Percentiles rank a stretch among this genome's conserved stretches.
These are phyloP conservation scores for Gnathonemus longibarbis DNA, from an alignment of 2,113 vertebrate species.

Conservation along the genomic window DNA sequence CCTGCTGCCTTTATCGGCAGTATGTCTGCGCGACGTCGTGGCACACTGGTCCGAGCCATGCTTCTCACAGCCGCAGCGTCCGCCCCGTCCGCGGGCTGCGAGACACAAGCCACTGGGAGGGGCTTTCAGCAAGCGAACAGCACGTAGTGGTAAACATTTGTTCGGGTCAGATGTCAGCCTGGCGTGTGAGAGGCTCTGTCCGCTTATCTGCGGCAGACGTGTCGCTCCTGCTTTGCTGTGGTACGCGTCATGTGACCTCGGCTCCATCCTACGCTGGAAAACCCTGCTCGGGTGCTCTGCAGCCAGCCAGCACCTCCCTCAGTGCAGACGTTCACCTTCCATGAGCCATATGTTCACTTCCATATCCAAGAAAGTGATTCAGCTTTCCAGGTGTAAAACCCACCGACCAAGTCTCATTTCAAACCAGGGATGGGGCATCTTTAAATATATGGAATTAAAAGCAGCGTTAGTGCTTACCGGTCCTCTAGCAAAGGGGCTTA, in stretches of 20 bases:
- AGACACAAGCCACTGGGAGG: too few species aligned
- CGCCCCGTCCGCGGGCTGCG: background rate
- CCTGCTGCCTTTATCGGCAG: background rate
- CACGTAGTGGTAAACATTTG: background rate
- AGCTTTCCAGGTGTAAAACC: background rate
- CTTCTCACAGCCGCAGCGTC: too few species aligned
- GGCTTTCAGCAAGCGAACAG: background rate
- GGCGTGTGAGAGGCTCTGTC: background rate
- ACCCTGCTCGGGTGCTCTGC: background rate
- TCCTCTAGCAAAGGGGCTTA: background rate
- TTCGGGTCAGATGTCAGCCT: background rate
- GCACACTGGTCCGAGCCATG: background rate
- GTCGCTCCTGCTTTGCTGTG: background rate
- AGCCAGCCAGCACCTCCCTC: background rate
- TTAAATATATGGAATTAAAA: background rate
- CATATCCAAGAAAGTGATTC: background rate
- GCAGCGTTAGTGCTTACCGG: background rate
- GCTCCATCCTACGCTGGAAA: background rate
- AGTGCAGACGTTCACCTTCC: background rate
- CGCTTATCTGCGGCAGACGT: too few species aligned
- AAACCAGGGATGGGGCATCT: background rate
- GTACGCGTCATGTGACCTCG: background rate
- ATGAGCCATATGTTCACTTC: background rate
- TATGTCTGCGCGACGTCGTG: background rate
- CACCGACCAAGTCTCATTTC: background rate